Evolutionary conservation across 2,888 invertebrate genomes (phyloP).

Genomic region (Pandemis cinnamomeana): DNA sequence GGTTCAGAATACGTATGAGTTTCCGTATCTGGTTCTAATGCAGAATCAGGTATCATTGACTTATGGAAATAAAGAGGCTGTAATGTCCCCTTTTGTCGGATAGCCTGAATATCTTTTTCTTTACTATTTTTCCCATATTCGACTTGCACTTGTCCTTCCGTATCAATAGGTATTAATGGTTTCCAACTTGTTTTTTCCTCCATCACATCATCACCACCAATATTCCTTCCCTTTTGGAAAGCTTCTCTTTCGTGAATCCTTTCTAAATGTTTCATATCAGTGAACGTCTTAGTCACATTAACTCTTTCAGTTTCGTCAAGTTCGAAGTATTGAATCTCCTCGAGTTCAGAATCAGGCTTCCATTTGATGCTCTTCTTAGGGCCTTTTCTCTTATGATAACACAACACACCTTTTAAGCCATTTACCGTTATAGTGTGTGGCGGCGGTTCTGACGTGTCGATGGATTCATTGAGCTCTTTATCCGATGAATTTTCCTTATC

Average conservation of each 20-base stretch:
- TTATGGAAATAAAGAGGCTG: constrained; percentile 92
- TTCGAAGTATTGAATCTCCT: constrained; percentile 95
- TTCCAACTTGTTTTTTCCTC: constrained; percentile 92
- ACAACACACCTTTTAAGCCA: constrained; percentile 90
- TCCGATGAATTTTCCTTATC: constrained; percentile 54
- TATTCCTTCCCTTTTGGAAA: constrained; percentile 90
- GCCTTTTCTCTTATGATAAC: constrained; percentile 89
- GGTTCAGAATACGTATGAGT: constrained; percentile 91
- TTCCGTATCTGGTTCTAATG: constrained; percentile 94
- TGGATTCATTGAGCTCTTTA: constrained; percentile 64
- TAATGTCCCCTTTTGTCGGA: constrained; percentile 93
- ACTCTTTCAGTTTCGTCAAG: constrained; percentile 98
- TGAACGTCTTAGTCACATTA: constrained; percentile 96
- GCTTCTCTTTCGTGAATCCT: constrained; percentile 93
- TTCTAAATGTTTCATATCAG: constrained; percentile 96
- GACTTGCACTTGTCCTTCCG: constrained; percentile 86
- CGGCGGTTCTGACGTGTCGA: constrained; percentile 63
- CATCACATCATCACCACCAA: constrained; percentile 91
- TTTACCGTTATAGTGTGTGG: constrained; percentile 78
- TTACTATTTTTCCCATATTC: constrained; percentile 91
- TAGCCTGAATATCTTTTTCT: constrained; percentile 94
- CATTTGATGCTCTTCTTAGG: constrained; percentile 93
- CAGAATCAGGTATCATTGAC: constrained; percentile 93
- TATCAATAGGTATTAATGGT: constrained; percentile 87
- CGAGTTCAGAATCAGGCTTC: constrained; percentile 91